These are phyloP conservation scores for Labeo calbasu DNA, from an alignment of 2,797 vertebrate species.

Conservation along the genomic window DNA sequence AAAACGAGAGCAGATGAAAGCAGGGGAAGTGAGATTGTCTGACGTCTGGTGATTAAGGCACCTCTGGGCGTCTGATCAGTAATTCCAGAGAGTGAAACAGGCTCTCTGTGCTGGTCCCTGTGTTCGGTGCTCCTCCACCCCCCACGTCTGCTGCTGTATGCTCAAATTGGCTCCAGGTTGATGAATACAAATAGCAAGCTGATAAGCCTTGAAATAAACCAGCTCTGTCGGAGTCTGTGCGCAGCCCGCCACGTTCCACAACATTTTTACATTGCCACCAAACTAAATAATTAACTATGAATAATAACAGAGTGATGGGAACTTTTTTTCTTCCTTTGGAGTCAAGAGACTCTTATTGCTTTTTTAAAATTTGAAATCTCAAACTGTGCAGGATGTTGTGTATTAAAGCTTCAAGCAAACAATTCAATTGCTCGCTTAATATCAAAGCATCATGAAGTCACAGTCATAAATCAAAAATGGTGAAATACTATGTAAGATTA, in stretches of 20 bases:
- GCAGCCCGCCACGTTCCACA: not conserved
- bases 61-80: conserved; percentile 40
- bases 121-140: not conserved
- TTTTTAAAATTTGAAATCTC: not conserved
- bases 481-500: not conserved
- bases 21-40: conserved; percentile 21
- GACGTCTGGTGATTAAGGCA: conserved; percentile 24
- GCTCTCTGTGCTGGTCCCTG: not conserved
- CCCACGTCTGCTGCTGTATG: not conserved
- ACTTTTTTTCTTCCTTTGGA: not conserved
- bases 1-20: conserved; percentile 21
- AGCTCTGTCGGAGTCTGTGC: not conserved
- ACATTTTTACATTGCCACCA: conserved; percentile 19
- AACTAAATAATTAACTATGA: conserved; percentile 7
- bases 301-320: not conserved
- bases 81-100: conserved; percentile 29
- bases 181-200: conserved; percentile 42
- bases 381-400: not conserved
- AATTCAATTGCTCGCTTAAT: not conserved
- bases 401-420: not conserved
- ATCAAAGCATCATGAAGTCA: not conserved
- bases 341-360: not conserved
- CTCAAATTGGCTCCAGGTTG: conserved; percentile 37
- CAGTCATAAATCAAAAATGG: not conserved
- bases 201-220: conserved; percentile 21